phyloP scores from a whole-genome alignment of 2,888 invertebrate species.

The Liodrosophila aerea region DNA sequence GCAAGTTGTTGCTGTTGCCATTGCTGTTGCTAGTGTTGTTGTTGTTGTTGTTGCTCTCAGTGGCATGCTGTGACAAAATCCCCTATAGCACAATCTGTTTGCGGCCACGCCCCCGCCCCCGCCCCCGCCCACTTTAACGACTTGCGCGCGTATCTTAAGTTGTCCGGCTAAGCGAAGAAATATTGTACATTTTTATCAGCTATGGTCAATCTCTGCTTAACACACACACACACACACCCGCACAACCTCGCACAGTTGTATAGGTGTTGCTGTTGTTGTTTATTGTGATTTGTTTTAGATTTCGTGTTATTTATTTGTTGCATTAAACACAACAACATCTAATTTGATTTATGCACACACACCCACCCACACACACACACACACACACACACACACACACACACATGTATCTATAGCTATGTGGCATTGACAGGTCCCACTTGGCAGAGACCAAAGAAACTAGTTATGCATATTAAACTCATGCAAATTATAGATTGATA shows the following conservation, averaged over 20 bases:
- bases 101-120: slow-evolving; percentile 12
- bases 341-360: slow-evolving; percentile 68
- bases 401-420: background rate
- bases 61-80: slow-evolving; percentile 43
- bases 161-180: slow-evolving; percentile 56
- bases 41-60: background rate
- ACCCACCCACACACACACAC: slow-evolving; percentile 19
- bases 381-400: slow-evolving; percentile 13
- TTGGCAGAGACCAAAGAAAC: slow-evolving; percentile 6
- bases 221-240: slow-evolving; percentile 8
- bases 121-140: background rate
- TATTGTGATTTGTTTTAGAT: slow-evolving; percentile 65
- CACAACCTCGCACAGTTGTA: slow-evolving; percentile 17
- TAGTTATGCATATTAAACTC: slow-evolving; percentile 58
- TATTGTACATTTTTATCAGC: slow-evolving; percentile 50
- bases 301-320: slow-evolving; percentile 73
- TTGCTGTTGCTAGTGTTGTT: background rate
- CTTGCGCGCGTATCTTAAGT: slow-evolving; percentile 33
- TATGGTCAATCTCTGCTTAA: slow-evolving; percentile 38
- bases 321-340: slow-evolving; percentile 61
- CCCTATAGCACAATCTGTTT: slow-evolving; percentile 41
- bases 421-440: too few species aligned
- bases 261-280: slow-evolving; percentile 30
- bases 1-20: slow-evolving; percentile 32
- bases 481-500: slow-evolving; percentile 64